Evolutionary conservation across 1,140 invertebrate genomes (phyloP), one percentile per base, ranked within the genome.

Genomic region (Drosophila erecta): DNA sequence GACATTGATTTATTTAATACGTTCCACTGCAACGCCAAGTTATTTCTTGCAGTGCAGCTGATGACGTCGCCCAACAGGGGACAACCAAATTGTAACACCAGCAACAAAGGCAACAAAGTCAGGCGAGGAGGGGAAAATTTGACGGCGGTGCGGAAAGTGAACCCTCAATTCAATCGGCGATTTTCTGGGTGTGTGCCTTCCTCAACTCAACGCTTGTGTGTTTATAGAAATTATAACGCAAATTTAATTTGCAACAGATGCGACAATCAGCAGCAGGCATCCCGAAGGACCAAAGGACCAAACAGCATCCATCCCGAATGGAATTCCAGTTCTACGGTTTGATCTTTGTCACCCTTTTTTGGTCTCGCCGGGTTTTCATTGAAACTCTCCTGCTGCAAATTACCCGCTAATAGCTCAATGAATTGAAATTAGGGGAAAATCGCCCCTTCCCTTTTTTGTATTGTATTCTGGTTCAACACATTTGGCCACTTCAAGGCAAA

Each of bases 241-340:
- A 85, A 86, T 90, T 91, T 91, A 91, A 91, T 91, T 91, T 91
- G 90, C 90, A 91, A 91, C 90, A 91, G 90, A 91, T 91, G 90
- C 81, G 85, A 79, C 78, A 83, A 83, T 83, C 80, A 78, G 79
- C 55, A 76, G 46, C 60, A 20, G 24, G 74, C 73, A 67, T 57
- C 60, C 43, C 56, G 17, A 56, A 85, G 61, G 47, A 49, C 56
- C 58, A 46, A 67, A 56, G 60, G 40, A 49, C 56, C 66, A 46
- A 67, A 56, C 62, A 65, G 64, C 54, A 70, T 73, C 40, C 47
- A 54, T 47, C 44, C 41, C 56, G 33, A 44, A 11, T 22, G 14
- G 53, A 57, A 58, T 74, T 76, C 57, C 71, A 64, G 58, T 83
- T 78, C 73, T 78, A 73, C 61, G 79, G 76, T 87, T 89, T 87